Conservation (phyloP, 1,140 invertebrate genomes). For the Eulimnadia texana region DNA sequence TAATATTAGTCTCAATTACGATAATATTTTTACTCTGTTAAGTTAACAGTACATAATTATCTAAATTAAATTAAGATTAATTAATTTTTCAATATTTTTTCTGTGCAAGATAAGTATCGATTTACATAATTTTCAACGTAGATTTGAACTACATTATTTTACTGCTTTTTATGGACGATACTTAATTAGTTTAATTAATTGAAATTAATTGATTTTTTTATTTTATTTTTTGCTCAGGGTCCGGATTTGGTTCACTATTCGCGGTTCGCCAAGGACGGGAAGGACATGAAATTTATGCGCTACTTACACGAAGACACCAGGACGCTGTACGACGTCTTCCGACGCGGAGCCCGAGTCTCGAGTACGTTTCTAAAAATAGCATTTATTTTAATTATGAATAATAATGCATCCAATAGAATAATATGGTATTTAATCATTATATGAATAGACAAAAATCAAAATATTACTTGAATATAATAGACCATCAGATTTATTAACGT, state of each 20-base stretch:
- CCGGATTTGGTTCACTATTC: conserved; percentile 78
- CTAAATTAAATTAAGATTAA: no score
- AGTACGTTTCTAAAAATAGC: conserved; percentile 43
- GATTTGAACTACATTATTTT: no score
- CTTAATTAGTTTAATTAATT: conserved; percentile 10
- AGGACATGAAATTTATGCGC: conserved; percentile 72
- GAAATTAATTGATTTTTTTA: conserved; percentile 5
- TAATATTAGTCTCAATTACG: no score
- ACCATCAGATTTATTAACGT: no score
- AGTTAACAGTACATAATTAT: no score
- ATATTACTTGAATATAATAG: no score
- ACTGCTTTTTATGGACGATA: no score
- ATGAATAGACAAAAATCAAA: neutral
- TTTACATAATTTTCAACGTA: no score
- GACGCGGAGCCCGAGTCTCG: conserved; percentile 78
- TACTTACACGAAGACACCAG: conserved; percentile 72
- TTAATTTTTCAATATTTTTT: no score
- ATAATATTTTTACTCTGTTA: no score
- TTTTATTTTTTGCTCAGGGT: conserved; percentile 43
- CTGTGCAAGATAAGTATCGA: no score
- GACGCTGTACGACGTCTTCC: conserved; percentile 82
- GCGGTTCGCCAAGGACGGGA: conserved; percentile 79
- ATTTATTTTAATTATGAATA: neutral
- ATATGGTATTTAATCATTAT: neutral
- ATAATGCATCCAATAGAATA: neutral